Percentiles rank a stretch among this genome's conserved stretches.
Conservation (phyloP, 2,113 vertebrate species). For the Ranitomeya variabilis region DNA sequence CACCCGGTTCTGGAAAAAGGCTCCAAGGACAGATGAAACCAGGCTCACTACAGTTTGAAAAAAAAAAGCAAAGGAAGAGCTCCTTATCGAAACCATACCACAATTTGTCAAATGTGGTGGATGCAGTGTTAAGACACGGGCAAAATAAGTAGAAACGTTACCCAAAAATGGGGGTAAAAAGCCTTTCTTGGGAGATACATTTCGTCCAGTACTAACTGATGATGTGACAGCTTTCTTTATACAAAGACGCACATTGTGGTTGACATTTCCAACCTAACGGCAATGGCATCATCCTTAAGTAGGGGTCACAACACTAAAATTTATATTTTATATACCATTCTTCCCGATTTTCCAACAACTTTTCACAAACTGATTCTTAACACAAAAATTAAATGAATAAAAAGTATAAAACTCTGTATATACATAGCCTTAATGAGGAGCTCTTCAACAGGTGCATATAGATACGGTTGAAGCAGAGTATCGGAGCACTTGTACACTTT, state of each 20-base stretch:
- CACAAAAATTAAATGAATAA: background rate
- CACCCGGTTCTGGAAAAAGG: too few species aligned
- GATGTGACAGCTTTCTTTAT: background rate
- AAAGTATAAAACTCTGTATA: slow-evolving; percentile 41
- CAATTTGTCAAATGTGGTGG: too few species aligned
- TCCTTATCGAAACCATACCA: too few species aligned
- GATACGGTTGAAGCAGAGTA: slow-evolving; percentile 10
- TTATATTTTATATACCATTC: background rate
- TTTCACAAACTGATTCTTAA: background rate
- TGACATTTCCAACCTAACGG: background rate
- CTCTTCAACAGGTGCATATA: background rate
- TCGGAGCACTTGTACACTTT: slow-evolving; percentile 8
- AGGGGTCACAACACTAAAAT: background rate
- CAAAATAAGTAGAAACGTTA: background rate
- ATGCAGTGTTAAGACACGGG: background rate
- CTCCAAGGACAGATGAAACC: too few species aligned
- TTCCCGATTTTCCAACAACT: background rate
- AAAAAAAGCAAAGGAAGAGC: too few species aligned
- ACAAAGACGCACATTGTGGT: background rate
- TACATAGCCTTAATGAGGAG: slow-evolving; percentile 12
- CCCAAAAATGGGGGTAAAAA: background rate
- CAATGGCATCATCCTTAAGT: background rate
- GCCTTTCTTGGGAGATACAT: background rate
- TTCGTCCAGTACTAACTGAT: background rate
- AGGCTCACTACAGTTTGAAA: too few species aligned